phyloP scores from a whole-genome alignment of 2,113 vertebrate genomes.

The Cynopterus brachyotis region DNA sequence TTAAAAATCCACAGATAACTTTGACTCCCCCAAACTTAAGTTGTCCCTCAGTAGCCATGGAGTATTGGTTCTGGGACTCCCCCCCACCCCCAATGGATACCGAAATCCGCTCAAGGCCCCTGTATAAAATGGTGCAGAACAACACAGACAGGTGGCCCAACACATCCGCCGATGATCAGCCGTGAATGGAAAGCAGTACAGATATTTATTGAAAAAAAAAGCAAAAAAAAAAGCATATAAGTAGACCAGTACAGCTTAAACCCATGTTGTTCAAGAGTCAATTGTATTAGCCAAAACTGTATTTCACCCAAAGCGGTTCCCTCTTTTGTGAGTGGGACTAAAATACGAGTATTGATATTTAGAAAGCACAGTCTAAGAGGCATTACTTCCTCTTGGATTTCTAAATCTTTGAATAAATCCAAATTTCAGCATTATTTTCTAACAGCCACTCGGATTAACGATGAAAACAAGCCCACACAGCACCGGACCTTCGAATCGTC shows the following conservation, averaged over 20 bases:
- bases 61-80: background rate
- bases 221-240: no score
- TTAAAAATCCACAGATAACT: no score
- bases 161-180: background rate
- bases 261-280: no score
- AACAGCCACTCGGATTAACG: background rate
- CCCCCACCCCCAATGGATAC: background rate
- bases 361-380: background rate
- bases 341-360: background rate
- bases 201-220: background rate
- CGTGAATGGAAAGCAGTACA: no score
- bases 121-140: background rate
- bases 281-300: background rate
- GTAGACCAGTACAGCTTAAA: background rate
- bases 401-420: background rate
- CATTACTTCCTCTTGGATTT: background rate
- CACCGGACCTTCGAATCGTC: background rate
- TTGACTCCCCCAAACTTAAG: background rate
- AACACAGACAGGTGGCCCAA: background rate
- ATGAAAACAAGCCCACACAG: background rate
- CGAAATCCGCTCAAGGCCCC: background rate
- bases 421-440: background rate
- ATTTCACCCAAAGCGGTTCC: background rate
- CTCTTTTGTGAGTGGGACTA: background rate
- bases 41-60: background rate